Percentiles rank a stretch among this genome's conserved stretches.
Evolutionary conservation across 1,140 invertebrate species (phyloP).

Genomic region (Brachionus koreanus): DNA sequence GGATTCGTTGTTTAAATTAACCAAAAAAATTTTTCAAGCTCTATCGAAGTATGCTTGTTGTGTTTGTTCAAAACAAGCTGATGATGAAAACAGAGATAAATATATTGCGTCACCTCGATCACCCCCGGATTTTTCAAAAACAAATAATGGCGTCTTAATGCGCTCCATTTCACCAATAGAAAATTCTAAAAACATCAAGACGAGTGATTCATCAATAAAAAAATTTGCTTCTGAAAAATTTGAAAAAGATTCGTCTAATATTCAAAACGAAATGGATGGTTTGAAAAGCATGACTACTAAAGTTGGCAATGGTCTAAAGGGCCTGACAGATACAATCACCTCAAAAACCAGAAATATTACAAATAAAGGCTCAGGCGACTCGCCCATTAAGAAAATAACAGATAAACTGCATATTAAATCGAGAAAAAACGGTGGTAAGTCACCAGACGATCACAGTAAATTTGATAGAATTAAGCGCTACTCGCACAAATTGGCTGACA

Average conservation of each 20-base stretch:
- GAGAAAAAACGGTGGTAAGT: not conserved
- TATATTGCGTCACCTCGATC: not conserved
- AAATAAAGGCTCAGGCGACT: not conserved
- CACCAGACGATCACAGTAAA: not conserved
- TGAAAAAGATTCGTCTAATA: not conserved
- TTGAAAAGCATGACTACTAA: constrained; percentile 2
- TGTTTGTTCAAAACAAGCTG: not conserved
- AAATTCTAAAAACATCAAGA: not conserved
- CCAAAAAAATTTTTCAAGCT: not conserved
- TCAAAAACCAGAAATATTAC: not conserved
- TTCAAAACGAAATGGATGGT: constrained; percentile 12
- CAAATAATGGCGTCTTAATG: constrained; percentile 2
- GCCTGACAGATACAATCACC: not conserved
- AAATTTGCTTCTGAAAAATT: not conserved
- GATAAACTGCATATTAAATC: not conserved
- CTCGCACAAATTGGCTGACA: not conserved
- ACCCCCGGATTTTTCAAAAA: not conserved
- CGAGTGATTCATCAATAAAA: not conserved
- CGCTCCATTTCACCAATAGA: not conserved
- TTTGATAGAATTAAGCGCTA: not conserved
- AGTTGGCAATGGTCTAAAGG: constrained; percentile 25
- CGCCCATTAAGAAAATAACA: constrained; percentile 21
- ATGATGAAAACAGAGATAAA: not conserved
- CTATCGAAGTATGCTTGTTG: constrained; percentile 3
- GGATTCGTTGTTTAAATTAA: not conserved